Evolutionary conservation across 2,888 invertebrate species (phyloP), one percentile per base, ranked within the genome.

Genomic region (Proisotoma minuta): DNA sequence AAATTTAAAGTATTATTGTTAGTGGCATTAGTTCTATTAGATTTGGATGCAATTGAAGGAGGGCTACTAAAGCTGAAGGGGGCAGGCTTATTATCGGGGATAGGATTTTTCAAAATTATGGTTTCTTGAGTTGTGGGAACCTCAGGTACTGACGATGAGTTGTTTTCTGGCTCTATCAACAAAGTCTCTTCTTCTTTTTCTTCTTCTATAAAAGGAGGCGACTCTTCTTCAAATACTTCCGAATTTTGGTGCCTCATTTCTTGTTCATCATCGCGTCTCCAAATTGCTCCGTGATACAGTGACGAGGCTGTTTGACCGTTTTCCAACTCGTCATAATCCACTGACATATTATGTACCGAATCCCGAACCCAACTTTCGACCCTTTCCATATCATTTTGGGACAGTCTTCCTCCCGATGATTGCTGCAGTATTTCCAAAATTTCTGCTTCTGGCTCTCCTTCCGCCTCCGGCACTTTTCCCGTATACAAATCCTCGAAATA

Each of bases 401-500:
- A 27, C 18, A 43, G 20, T 5, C 18, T 15, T 18, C 43, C 56
- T 3, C 23, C 49, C 23, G 62, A 18, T 15, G 49, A 52, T 56
- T 65, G 61, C 18, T 50, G 54, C 18, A 65, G 28, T 26, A 63
- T 53, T 28, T 59, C 50, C 3, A 63, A 27, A 47, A 65, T 62
- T 51, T 69, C 69, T 1, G 52, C 62, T 54, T 65, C 66, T 15
- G 66, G 63, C 1, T 61, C 59, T 5, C 49, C 62, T 5, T 57
- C 61, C 29, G 62, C 59, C 3, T 52, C 39, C 34, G 56, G 47
- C 22, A 59, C 58, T 56, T 66, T 66, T 20, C 68, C 70, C n/a
- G 66, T 67, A 49, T 70, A 66, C 34, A 68, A 63, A 52, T 68
- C 70, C 50, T 70, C 70, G 57, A 63, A 65, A 48, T 64, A 71